Base-by-base conservation (phyloP, 1,140 invertebrate genomes). In the Trichonephila clavipes region DNA sequence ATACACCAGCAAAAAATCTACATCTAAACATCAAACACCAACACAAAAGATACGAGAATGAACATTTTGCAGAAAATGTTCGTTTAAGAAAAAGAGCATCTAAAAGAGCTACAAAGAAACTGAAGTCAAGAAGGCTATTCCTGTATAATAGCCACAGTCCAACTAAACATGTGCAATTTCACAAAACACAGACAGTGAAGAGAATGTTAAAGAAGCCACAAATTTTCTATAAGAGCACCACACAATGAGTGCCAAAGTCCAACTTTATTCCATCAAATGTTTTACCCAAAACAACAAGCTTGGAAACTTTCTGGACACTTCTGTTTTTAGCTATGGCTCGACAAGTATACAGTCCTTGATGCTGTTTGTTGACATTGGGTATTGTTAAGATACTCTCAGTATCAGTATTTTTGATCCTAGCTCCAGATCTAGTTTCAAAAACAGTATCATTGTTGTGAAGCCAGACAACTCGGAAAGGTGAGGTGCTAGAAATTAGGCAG, bases 361-460 rank as follows among this genome's bases (percentile, higher is more conserved):
- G 93, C 1, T 72, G 72, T 24, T 90, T 89, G 86, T 88, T 44
- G 40, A 94, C 51, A 51, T 83, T 90, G n/a, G 87, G 61, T 89
- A 94, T 94, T 1, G 61, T 12, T 34, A 94, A 44, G 24, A 21
- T 66, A 72, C 93, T 94, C 19, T 88, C 93, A 21, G 82, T 51
- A 28, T 88, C 93, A 58, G 93, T 89, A 40, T 90, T 69, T 88
- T 89, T 94, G 61, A 94, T 69, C 51, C 61, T 62, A 58, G 34
- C 62, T 66, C 87, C 72, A 34, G 88, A 94, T 81, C 66, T 82
- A 40, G 88, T 34, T n/a, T 85, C 58, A 44, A 85, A 69, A 34
- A 94, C 69, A 18, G 94, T 94, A 40, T 90, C 88, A 82, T 94
- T 94, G 92, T 94, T 94, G 59, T 93, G 92, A 5, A 94, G 94